phyloP scores from a whole-genome alignment of 2,797 vertebrate species.

The Crenuchus spilurus region DNA sequence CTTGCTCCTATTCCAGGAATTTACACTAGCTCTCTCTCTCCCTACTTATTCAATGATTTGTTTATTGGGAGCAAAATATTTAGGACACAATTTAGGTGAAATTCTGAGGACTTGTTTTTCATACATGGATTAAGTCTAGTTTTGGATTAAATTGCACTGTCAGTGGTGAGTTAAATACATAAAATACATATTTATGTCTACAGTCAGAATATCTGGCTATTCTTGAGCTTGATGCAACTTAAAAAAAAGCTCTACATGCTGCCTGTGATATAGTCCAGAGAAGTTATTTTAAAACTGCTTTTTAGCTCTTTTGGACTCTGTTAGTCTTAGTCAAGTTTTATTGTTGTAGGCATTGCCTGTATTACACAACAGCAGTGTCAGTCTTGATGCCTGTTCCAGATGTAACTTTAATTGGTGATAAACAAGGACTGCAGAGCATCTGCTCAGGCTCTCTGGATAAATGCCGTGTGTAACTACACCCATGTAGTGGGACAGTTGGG shows the following conservation, averaged over 20 bases:
- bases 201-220: too few relatives aligned
- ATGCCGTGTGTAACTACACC: background rate
- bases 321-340: background rate
- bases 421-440: slow-evolving; percentile 1
- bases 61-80: background rate
- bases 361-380: background rate
- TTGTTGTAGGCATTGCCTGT: background rate
- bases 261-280: background rate
- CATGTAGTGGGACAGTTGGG: background rate
- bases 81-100: background rate
- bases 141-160: too few relatives aligned
- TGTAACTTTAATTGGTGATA: slow-evolving; percentile 22
- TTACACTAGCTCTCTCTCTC: too few relatives aligned
- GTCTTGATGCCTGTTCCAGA: background rate
- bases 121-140: too few relatives aligned
- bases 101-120: background rate
- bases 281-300: background rate
- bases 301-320: background rate
- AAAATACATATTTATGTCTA: too few relatives aligned
- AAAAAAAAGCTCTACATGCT: background rate
- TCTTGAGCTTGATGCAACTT: too few relatives aligned
- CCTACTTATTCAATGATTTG: background rate
- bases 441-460: background rate
- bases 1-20: slow-evolving; percentile 1
- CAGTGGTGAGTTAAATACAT: too few relatives aligned